phyloP scores from a whole-genome alignment of 2,113 vertebrate genomes.

The Heterocephalus glaber region DNA sequence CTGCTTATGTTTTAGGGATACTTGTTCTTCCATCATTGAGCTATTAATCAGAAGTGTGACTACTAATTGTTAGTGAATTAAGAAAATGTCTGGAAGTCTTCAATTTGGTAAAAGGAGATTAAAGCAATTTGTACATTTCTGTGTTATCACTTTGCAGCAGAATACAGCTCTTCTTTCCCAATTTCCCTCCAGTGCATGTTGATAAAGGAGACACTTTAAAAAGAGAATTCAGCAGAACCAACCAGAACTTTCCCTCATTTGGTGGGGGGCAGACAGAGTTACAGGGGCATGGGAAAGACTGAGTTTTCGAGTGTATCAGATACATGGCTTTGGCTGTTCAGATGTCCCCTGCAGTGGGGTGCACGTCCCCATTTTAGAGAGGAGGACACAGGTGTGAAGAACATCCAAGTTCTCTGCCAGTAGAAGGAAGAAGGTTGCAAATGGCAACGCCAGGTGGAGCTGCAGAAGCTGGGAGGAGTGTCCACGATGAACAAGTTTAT shows the following conservation, averaged over 20 bases:
- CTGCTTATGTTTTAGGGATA: neutral
- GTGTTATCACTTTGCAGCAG: neutral
- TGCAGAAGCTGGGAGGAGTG: constrained; percentile 38
- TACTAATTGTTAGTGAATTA: neutral
- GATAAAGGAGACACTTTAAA: neutral
- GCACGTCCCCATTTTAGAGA: neutral
- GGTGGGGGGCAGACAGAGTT: neutral
- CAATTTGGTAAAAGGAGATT: neutral
- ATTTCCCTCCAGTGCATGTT: neutral
- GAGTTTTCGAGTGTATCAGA: neutral
- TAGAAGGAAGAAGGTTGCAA: neutral
- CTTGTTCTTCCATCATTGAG: neutral
- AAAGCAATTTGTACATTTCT: neutral
- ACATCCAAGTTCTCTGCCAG: neutral
- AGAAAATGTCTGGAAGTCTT: neutral
- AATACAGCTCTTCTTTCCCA: neutral
- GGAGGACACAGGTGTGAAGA: neutral
- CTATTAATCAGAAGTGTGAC: neutral
- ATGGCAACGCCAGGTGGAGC: constrained; percentile 63
- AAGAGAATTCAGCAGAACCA: neutral
- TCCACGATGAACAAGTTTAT: neutral
- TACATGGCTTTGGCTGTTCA: rapidly evolving
- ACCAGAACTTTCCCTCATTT: neutral
- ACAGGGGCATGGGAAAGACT: neutral
- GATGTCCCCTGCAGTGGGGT: too few species aligned